phyloP scores from a whole-genome alignment of 2,113 vertebrate genomes.

The Phalacrocorax brasilianus region DNA sequence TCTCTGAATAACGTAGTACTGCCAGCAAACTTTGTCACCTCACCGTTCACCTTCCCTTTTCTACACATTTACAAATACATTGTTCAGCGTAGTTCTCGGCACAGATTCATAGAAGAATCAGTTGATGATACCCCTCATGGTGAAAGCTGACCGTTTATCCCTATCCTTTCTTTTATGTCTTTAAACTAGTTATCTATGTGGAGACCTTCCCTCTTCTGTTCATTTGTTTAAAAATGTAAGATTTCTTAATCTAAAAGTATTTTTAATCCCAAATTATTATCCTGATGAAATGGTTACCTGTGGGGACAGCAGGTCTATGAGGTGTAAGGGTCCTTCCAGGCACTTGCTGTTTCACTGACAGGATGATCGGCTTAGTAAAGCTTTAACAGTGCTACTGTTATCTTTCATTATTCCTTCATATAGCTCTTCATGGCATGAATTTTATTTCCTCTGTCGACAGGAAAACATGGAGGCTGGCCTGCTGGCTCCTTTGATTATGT shows the following conservation, averaged over 20 bases:
- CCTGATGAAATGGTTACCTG: background rate
- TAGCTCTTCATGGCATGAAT: background rate
- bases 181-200: background rate
- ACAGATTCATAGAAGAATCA: too few relatives aligned
- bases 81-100: background rate
- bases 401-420: slow-evolving; percentile 38
- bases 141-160: background rate
- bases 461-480: background rate
- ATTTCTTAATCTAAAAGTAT: background rate
- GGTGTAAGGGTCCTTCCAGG: background rate
- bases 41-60: background rate
- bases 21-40: background rate
- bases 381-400: background rate
- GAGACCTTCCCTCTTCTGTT: background rate
- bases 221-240: background rate
- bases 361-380: slow-evolving; percentile 22
- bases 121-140: too few relatives aligned
- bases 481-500: background rate
- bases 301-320: background rate
- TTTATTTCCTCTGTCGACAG: background rate
- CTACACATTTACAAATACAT: background rate
- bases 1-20: background rate
- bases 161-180: background rate
- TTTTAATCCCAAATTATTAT: background rate
- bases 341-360: slow-evolving; percentile 33